Conservation (phyloP, 2,797 vertebrate genomes). For the Sebastes vulpes region DNA sequence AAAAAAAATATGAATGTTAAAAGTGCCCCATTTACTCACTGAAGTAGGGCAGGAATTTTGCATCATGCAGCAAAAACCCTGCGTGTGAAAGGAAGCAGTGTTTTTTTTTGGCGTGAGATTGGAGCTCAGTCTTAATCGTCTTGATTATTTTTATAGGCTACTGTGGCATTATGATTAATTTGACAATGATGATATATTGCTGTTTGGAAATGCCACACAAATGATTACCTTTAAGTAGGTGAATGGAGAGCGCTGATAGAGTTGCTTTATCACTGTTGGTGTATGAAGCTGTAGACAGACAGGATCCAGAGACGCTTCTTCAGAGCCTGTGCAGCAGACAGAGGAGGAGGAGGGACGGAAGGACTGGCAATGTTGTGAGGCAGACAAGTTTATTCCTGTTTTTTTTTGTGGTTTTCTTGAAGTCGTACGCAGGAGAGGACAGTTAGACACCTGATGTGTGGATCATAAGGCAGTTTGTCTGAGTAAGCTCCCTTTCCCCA, state of each 20-base stretch:
- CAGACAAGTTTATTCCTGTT: slow-evolving; percentile 69
- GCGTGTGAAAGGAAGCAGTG: neutral
- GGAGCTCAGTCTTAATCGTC: neutral
- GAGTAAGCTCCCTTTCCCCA: slow-evolving; percentile 60
- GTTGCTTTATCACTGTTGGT: slow-evolving; percentile 56
- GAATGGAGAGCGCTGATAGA: slow-evolving; percentile 44
- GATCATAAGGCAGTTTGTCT: slow-evolving; percentile 71
- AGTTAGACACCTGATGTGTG: slow-evolving; percentile 64
- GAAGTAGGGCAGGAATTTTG: neutral
- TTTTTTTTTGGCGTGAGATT: neutral
- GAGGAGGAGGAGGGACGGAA: slow-evolving; percentile 8
- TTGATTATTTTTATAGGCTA: neutral
- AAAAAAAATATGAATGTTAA: neutral
- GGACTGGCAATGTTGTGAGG: slow-evolving; percentile 35
- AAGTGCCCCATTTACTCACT: neutral
- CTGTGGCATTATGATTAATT: slow-evolving; percentile 20
- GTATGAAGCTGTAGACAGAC: slow-evolving; percentile 68
- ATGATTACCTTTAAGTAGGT: slow-evolving; percentile 43
- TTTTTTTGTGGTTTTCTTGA: slow-evolving; percentile 68
- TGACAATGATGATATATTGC: slow-evolving; percentile 41
- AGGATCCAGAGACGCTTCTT: slow-evolving; percentile 44
- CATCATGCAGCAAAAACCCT: neutral
- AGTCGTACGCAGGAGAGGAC: slow-evolving; percentile 46
- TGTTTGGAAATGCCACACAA: slow-evolving; percentile 23
- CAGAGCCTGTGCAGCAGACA: slow-evolving; percentile 13